Base-by-base conservation (phyloP, 2,113 vertebrate genomes). In the Oxyura jamaicensis region DNA sequence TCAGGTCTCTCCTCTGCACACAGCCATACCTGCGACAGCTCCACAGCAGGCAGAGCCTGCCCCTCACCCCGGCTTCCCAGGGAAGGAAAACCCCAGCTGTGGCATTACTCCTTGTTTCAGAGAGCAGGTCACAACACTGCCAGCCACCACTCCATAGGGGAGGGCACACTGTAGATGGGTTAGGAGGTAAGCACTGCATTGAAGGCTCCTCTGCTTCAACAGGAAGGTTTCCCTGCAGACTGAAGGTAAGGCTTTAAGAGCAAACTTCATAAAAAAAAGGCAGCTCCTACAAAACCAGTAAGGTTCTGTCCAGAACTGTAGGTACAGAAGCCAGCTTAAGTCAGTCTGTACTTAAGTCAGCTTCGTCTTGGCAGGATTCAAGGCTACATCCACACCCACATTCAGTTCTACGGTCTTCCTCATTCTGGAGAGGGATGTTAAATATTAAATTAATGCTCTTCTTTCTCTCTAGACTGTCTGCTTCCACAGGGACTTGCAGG, bases 111-210 rank as follows among this genome's bases (percentile, higher is more conserved):
- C 48, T 50, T 11, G 6, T 50, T 50, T 13, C 48, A 23, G 22
- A 25, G 48, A 50, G 48, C 22, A 50, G 48, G 48, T 50, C 22
- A 23, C 48, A 50, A 25, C 48, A 50, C 22, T 50, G 48, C 22
- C 22, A 50, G 22, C 48, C 48, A 25, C 48, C 48, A 50, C 48
- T 25, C 23, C 46, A 48, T 22, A 48, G 46, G 21, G 46, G 46
- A 48, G 46, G 20, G 46, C 46, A 48, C 46, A 48, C 46, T 48
- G 20, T 8, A 23, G 26, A 42, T 23, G 35, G 25, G 5, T 72
- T 28, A 44, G 67, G 42, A 20, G 52, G 44, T 26, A 78, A 23
- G 28, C 63, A 56, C 11, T 0, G 0, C 8, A 53, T 10, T 0
- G 1, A 83, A 69, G 28, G 41, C 39, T 90, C 17, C 39, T n/a